These are phyloP conservation scores for Alcis repandata DNA, from an alignment of 2,888 invertebrate genomes.

Conservation along the genomic window DNA sequence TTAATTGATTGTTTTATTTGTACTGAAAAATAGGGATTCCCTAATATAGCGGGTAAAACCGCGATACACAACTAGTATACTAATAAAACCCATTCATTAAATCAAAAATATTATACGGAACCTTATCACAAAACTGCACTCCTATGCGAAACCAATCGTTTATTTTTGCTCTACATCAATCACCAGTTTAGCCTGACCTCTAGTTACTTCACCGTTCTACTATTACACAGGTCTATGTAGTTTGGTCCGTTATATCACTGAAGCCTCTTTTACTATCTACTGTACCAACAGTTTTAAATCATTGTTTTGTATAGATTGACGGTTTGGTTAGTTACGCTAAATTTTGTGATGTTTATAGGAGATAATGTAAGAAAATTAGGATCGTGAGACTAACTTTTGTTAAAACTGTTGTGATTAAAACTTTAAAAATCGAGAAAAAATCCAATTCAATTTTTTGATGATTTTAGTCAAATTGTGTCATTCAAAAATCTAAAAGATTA, in stretches of 20 bases:
- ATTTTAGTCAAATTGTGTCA: too few relatives aligned
- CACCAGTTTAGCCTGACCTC: constrained; percentile 41
- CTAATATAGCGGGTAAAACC: neutral
- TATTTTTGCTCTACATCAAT: constrained; percentile 54
- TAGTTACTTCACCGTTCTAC: constrained; percentile 6
- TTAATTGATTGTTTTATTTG: too few relatives aligned
- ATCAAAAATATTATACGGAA: constrained; percentile 48
- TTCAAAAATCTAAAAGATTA: too few relatives aligned
- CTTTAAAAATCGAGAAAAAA: too few relatives aligned
- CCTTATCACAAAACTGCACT: constrained; percentile 47
- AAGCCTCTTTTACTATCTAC: constrained; percentile 42
- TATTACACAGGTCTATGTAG: constrained; percentile 36
- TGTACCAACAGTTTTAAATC: neutral
- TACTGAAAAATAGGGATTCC: too few relatives aligned
- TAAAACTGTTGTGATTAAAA: too few relatives aligned
- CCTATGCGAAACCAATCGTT: constrained; percentile 47
- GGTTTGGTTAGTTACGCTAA: neutral
- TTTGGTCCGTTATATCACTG: constrained; percentile 57
- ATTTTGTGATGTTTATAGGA: neutral
- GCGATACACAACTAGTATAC: neutral
- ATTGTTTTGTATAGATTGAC: constrained; percentile 35
- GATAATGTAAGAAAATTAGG: too few relatives aligned
- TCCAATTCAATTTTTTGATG: too few relatives aligned
- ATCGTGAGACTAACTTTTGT: too few relatives aligned
- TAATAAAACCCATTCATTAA: neutral